Evolutionary conservation across 1,140 invertebrate species (phyloP).

Genomic region (Scaptomyza graminum): DNA sequence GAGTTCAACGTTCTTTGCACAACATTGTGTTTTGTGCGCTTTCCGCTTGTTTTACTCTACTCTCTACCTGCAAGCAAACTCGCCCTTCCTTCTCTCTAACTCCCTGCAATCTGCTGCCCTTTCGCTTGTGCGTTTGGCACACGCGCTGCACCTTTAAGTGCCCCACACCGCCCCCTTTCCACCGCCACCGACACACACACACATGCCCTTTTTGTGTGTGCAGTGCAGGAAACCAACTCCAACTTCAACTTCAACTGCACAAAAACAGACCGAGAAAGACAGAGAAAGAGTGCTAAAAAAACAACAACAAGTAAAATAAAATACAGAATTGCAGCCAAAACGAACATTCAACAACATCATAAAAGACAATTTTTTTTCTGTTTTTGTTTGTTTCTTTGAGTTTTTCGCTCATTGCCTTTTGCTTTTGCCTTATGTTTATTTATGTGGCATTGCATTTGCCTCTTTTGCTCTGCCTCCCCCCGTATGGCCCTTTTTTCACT

Average conservation of each 20-base stretch:
- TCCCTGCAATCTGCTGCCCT: slow-evolving; percentile 12
- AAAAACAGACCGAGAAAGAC: slow-evolving; percentile 37
- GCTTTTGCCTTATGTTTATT: slow-evolving; percentile 69
- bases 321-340: slow-evolving; percentile 22
- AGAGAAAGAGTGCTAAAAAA: slow-evolving; percentile 17
- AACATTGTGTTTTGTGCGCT: slow-evolving; percentile 82
- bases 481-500: not conserved
- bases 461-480: not conserved
- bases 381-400: not conserved
- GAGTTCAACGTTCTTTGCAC: slow-evolving; percentile 81
- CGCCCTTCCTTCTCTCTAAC: not conserved
- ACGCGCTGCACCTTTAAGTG: slow-evolving; percentile 81
- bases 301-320: slow-evolving; percentile 34
- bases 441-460: slow-evolving; percentile 69
- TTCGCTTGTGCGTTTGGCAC: slow-evolving; percentile 66
- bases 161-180: slow-evolving; percentile 16
- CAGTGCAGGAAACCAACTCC: slow-evolving; percentile 38
- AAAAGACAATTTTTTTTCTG: slow-evolving; percentile 69
- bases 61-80: slow-evolving; percentile 35
- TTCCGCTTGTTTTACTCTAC: slow-evolving; percentile 77
- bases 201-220: slow-evolving; percentile 10
- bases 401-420: slow-evolving; percentile 47
- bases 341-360: slow-evolving; percentile 44
- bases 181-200: no score
- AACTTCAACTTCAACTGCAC: slow-evolving; percentile 35